Percentiles rank a stretch among this genome's conserved stretches.
Evolutionary conservation across 2,888 invertebrate species (phyloP).

Genomic region (Homarus gammarus): DNA sequence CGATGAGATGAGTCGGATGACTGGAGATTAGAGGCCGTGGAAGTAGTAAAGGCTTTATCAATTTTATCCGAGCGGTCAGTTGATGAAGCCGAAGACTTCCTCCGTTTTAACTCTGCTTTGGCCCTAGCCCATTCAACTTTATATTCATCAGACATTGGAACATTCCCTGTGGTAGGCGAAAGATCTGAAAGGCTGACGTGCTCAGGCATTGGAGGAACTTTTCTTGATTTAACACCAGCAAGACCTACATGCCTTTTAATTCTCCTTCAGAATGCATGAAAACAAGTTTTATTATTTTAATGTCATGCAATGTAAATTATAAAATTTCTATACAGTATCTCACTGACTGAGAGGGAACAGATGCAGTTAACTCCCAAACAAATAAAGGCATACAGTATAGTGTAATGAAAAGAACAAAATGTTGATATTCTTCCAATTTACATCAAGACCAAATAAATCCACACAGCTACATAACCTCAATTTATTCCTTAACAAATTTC

Average conservation of each 20-base stretch:
- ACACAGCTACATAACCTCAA: too few relatives aligned
- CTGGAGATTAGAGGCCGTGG: not conserved
- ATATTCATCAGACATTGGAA: conserved; percentile 64
- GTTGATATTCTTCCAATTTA: too few relatives aligned
- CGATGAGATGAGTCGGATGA: conserved; percentile 15
- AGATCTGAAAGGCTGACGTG: conserved; percentile 38
- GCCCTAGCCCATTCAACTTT: conserved; percentile 62
- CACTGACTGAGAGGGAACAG: too few relatives aligned
- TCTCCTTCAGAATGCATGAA: conserved; percentile 45
- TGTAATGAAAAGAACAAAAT: too few relatives aligned
- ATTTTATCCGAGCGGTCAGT: not conserved
- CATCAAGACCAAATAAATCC: too few relatives aligned
- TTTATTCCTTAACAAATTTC: too few relatives aligned
- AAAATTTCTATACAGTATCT: too few relatives aligned
- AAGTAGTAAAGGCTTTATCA: not conserved
- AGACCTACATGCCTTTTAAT: conserved; percentile 13
- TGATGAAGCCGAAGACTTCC: not conserved
- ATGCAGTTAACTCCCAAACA: too few relatives aligned
- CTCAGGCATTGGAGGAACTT: not conserved
- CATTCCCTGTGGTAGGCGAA: conserved; percentile 63
- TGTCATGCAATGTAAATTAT: not conserved
- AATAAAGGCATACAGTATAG: too few relatives aligned
- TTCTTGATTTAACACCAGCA: conserved; percentile 14
- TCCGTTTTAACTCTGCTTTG: conserved; percentile 49
- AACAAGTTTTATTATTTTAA: not conserved